These are phyloP conservation scores for Amblyraja radiata DNA, from an alignment of 2,797 vertebrate species.

Conservation along the genomic window DNA sequence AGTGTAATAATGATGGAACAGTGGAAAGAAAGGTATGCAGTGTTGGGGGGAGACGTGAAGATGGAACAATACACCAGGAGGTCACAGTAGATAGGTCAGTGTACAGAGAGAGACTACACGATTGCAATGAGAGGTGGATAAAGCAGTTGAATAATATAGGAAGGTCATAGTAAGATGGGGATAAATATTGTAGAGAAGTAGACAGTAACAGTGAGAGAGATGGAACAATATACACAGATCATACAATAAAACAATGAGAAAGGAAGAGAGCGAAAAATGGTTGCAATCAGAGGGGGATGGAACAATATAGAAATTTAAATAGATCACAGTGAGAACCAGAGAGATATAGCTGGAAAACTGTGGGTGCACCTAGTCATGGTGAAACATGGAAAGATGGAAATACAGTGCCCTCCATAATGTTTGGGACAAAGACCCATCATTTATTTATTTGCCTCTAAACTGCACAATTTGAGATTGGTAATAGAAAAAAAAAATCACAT, in stretches of 20 bases:
- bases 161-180: too few species aligned
- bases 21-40: not conserved
- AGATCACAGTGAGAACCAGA: not conserved
- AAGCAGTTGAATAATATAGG: not conserved
- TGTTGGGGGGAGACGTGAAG: not conserved
- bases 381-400: not conserved
- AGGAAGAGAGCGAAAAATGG: not conserved
- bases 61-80: not conserved
- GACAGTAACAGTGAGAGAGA: not conserved
- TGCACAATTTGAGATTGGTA: too few species aligned
- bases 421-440: too few species aligned
- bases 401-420: not conserved
- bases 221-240: not conserved
- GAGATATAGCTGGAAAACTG: not conserved
- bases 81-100: not conserved
- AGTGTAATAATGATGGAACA: not conserved
- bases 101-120: not conserved
- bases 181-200: not conserved
- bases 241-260: not conserved
- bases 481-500: too few species aligned
- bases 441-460: too few species aligned
- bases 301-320: not conserved
- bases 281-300: not conserved
- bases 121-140: not conserved
- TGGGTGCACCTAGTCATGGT: not conserved